Conservation (phyloP, 2,797 vertebrate genomes). For the Telmatherina bonti region DNA sequence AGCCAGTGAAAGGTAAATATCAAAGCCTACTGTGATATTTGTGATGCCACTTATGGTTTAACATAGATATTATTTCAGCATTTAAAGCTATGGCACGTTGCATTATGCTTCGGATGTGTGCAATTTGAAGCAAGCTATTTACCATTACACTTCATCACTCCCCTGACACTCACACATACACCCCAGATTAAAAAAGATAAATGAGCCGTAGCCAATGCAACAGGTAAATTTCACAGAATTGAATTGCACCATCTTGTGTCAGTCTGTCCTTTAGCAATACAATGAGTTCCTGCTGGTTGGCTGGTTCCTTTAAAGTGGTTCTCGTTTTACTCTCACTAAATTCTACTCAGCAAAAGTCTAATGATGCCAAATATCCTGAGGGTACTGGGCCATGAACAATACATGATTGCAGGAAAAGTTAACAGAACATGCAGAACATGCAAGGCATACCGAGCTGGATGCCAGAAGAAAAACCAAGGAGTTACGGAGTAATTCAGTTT, state of each 20-base stretch:
- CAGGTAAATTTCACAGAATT: not conserved
- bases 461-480: constrained; percentile 21
- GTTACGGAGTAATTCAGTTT: constrained; percentile 33
- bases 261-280: not conserved
- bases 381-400: not conserved
- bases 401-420: constrained; percentile 24
- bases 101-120: not conserved
- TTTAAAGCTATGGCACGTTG: not conserved
- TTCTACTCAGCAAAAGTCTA: constrained; percentile 2
- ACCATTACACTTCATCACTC: constrained; percentile 2
- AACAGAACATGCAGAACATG: constrained; percentile 19
- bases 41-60: not conserved
- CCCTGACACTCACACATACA: not conserved
- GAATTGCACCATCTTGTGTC: not conserved
- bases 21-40: not conserved
- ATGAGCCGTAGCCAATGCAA: not conserved
- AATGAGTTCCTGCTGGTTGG: not conserved
- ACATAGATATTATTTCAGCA: not conserved
- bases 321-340: not conserved
- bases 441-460: not conserved
- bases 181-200: constrained; percentile 10
- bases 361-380: not conserved
- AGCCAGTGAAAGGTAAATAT: constrained; percentile 2
- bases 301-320: not conserved
- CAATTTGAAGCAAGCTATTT: not conserved